phyloP scores from a whole-genome alignment of 2,888 invertebrate genomes.

The Machimus atricapillus region DNA sequence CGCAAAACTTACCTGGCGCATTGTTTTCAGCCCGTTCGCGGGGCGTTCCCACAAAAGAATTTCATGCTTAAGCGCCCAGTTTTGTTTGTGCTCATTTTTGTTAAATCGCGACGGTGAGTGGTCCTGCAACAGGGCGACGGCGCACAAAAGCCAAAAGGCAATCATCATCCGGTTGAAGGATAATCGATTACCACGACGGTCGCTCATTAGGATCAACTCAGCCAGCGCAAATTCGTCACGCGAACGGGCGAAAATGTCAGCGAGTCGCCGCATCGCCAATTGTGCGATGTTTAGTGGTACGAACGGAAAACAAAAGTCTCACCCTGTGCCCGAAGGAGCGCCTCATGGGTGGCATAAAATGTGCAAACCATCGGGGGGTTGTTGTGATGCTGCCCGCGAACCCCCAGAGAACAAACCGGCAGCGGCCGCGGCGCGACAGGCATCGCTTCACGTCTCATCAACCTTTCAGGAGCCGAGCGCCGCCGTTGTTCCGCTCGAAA shows the following conservation, averaged over 20 bases:
- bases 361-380: slow-evolving; percentile 46
- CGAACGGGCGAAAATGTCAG: slow-evolving; percentile 43
- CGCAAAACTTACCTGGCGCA: slow-evolving; percentile 7
- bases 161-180: slow-evolving; percentile 21
- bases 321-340: slow-evolving; percentile 7
- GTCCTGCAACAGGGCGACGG: neutral
- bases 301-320: neutral
- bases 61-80: neutral
- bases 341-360: slow-evolving; percentile 47
- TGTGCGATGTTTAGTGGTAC: neutral
- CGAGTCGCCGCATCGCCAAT: neutral
- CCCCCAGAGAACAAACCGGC: neutral
- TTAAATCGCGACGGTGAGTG: neutral
- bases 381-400: slow-evolving; percentile 29
- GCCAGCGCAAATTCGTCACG: slow-evolving; percentile 31
- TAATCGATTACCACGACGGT: neutral
- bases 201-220: slow-evolving; percentile 5
- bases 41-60: slow-evolving; percentile 4
- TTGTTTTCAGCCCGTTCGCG: neutral
- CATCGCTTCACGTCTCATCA: slow-evolving; percentile 43
- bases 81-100: slow-evolving; percentile 35
- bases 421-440: neutral
- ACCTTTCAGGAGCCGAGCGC: slow-evolving; percentile 7
- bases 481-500: slow-evolving; percentile 9
- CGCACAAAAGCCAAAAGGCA: neutral